phyloP scores from a whole-genome alignment of 2,888 invertebrate genomes.

The Xestia sexstrigata region DNA sequence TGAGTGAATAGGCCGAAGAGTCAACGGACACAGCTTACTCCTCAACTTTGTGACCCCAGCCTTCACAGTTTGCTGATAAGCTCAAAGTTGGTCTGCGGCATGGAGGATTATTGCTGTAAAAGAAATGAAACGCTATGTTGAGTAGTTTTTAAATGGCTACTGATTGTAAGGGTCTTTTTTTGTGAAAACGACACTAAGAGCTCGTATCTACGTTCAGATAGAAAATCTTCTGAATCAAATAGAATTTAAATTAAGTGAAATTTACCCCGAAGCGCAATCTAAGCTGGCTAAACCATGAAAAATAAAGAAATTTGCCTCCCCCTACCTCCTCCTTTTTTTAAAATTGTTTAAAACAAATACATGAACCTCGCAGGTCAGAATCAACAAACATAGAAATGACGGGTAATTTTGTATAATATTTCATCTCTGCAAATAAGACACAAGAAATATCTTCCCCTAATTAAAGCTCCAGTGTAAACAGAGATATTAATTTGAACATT shows the following conservation, averaged over 20 bases:
- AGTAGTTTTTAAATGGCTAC: background rate
- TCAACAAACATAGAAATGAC: background rate
- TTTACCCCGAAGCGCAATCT: too few relatives aligned
- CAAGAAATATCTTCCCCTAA: background rate
- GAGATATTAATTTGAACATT: conserved; percentile 14
- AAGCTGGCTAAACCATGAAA: too few relatives aligned
- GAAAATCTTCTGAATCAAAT: too few relatives aligned
- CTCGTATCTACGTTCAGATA: too few relatives aligned
- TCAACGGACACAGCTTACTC: conserved; percentile 52
- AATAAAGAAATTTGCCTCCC: too few relatives aligned
- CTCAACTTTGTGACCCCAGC: conserved; percentile 32
- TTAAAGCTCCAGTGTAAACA: conserved; percentile 18
- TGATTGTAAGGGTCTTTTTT: background rate
- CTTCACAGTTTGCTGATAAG: conserved; percentile 42
- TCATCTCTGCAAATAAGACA: background rate
- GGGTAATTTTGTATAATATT: background rate
- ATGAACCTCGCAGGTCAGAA: background rate
- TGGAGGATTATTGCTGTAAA: background rate
- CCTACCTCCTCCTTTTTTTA: background rate
- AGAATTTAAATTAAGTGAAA: too few relatives aligned
- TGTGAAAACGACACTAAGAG: background rate
- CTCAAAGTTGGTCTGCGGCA: conserved; percentile 37
- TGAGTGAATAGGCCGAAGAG: conserved; percentile 54
- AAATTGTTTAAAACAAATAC: background rate
- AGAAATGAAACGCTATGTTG: background rate